Conservation (phyloP, 2,888 invertebrate genomes). For the Cataglyphis cursor region DNA sequence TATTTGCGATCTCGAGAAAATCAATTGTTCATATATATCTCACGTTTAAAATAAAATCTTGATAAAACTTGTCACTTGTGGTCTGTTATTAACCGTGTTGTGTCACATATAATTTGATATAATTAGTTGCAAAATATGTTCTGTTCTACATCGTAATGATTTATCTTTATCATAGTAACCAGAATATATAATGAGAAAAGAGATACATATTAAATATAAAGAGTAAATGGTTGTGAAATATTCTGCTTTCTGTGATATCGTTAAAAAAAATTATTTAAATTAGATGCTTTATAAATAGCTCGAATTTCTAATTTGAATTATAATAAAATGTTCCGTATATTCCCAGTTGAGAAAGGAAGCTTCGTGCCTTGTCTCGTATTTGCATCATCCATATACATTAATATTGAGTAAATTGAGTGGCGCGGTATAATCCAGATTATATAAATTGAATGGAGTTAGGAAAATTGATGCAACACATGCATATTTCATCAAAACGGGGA, state of each 20-base stretch:
- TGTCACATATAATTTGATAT: background rate
- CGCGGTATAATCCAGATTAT: conserved; percentile 2
- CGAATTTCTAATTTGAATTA: conserved; percentile 21
- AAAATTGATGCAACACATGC: background rate
- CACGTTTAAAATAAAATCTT: background rate
- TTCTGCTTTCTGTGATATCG: background rate
- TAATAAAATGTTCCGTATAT: background rate
- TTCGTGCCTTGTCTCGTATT: background rate
- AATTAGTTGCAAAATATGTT: background rate
- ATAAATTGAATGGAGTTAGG: conserved; percentile 17
- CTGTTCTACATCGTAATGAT: background rate
- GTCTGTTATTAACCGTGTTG: background rate
- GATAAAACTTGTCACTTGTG: background rate
- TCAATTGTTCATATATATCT: background rate
- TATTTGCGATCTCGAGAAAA: background rate
- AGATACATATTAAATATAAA: background rate
- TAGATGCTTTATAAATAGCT: background rate
- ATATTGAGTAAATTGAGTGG: conserved; percentile 8
- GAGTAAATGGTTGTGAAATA: conserved; percentile 25
- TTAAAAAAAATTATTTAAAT: conserved; percentile 30
- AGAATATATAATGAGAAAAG: background rate
- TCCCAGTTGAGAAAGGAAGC: conserved; percentile 11
- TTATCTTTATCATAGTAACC: background rate
- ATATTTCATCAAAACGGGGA: background rate
- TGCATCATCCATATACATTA: conserved; percentile 9